These are phyloP conservation scores for Eledona agricola DNA, from an alignment of 2,888 invertebrate species.

Conservation along the genomic window DNA sequence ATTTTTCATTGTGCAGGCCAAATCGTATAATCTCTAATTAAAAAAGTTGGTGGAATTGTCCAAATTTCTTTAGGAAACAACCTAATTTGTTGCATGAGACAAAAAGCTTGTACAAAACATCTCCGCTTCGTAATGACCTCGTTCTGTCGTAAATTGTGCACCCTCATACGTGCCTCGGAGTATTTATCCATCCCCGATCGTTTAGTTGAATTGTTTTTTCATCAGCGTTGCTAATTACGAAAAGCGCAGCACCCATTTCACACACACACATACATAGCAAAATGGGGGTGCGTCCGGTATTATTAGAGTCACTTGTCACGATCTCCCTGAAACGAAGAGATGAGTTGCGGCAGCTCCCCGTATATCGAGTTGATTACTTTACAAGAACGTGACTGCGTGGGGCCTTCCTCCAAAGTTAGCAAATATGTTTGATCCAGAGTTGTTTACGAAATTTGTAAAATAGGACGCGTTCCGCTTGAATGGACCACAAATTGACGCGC, in stretches of 20 bases:
- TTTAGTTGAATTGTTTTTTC: constrained; percentile 32
- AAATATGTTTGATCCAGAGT: constrained; percentile 20
- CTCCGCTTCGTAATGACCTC: constrained; percentile 16
- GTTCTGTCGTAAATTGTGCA: constrained; percentile 18
- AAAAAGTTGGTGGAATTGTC: constrained; percentile 13
- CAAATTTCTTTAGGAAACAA: constrained; percentile 10
- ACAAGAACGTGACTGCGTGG: constrained; percentile 44
- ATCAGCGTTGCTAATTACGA: constrained; percentile 27
- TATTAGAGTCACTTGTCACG: constrained; percentile 52
- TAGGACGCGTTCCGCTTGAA: too few relatives aligned
- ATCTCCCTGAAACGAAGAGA: constrained; percentile 43
- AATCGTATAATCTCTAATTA: too few relatives aligned
- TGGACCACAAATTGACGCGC: too few relatives aligned
- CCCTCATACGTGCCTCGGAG: constrained; percentile 12
- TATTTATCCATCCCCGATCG: constrained; percentile 18
- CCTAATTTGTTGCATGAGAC: constrained; percentile 20
- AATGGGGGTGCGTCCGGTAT: constrained; percentile 46
- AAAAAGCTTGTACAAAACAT: constrained; percentile 20
- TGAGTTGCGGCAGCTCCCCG: constrained; percentile 46
- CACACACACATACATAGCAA: constrained; percentile 11
- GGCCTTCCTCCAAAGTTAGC: constrained; percentile 10
- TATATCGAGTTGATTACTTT: constrained; percentile 48
- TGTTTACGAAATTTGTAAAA: constrained; percentile 13
- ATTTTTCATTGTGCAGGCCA: too few relatives aligned
- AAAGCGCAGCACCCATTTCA: constrained; percentile 23